Evolutionary conservation across 2,797 vertebrate species (phyloP).

Genomic region (Lutjanus campechanus): DNA sequence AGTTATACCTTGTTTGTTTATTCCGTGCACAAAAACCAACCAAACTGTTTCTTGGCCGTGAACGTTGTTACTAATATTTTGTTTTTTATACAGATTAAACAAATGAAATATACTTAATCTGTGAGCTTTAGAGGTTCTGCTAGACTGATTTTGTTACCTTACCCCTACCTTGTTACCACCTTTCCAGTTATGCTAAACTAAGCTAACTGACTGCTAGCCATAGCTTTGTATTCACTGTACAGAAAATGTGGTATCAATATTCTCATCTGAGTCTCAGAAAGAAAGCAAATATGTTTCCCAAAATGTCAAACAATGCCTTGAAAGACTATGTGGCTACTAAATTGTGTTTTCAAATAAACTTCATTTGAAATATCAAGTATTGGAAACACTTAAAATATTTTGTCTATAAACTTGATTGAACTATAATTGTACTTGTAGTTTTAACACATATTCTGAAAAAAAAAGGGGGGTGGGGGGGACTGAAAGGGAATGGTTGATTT

Average conservation of each 20-base stretch:
- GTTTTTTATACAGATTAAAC: background rate
- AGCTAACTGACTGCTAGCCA: background rate
- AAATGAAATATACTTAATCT: background rate
- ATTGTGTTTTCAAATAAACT: conserved; percentile 5
- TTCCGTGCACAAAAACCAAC: background rate
- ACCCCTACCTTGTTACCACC: background rate
- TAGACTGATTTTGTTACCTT: background rate
- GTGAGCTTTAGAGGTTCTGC: background rate
- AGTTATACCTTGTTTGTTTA: background rate
- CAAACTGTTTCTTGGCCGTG: background rate
- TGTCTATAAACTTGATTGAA: conserved; percentile 6
- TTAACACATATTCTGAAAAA: conserved; percentile 8
- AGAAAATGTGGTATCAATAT: too few species aligned
- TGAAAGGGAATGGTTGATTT: background rate
- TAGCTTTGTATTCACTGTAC: background rate
- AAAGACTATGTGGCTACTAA: background rate
- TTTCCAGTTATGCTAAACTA: background rate
- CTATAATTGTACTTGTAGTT: background rate
- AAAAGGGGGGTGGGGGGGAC: too few species aligned
- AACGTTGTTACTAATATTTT: background rate
- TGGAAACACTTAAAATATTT: background rate
- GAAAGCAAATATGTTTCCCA: background rate
- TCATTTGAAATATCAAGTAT: background rate
- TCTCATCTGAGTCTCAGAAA: background rate
- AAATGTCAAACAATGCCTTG: background rate